A percentile compares a stretch with the other conserved stretches of the same genome.
Evolutionary conservation across 2,113 vertebrate genomes (phyloP).

Genomic region (Thryonomys swinderianus): DNA sequence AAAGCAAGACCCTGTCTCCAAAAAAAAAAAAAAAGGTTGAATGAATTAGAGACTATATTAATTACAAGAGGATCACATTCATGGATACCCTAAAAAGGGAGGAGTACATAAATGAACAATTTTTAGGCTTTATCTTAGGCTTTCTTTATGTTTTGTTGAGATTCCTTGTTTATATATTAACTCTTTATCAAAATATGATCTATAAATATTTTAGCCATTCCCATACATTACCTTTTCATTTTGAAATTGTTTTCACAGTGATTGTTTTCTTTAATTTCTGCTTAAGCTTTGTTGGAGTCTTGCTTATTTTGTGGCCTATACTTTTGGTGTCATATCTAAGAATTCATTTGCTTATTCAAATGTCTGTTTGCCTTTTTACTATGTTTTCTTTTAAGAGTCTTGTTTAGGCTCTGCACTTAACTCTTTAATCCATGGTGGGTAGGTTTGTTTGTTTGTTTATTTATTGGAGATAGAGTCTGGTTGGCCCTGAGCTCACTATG

Average conservation of each 20-base stretch:
- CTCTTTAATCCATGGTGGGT: not conserved
- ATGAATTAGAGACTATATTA: not conserved
- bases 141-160: conserved; percentile 8
- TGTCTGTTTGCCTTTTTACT: not conserved
- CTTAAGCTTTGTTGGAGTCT: not conserved
- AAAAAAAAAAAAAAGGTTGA: not conserved
- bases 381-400: not conserved
- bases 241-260: not conserved
- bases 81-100: not conserved
- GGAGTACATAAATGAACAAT: not conserved
- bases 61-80: not conserved
- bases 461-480: too few species aligned
- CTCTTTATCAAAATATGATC: not conserved
- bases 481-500: too few species aligned
- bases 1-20: too few species aligned
- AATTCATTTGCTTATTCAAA: not conserved
- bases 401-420: not conserved
- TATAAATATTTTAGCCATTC: not conserved
- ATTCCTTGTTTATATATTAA: not conserved
- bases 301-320: too few species aligned
- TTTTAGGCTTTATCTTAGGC: not conserved
- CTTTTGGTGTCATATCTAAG: not conserved
- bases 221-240: not conserved
- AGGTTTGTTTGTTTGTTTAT: too few species aligned
- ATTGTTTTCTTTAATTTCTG: not conserved